Percentiles rank a stretch among this genome's conserved stretches.
phyloP scores from a whole-genome alignment of 2,797 vertebrate species.

The Catostomus latipinnis region DNA sequence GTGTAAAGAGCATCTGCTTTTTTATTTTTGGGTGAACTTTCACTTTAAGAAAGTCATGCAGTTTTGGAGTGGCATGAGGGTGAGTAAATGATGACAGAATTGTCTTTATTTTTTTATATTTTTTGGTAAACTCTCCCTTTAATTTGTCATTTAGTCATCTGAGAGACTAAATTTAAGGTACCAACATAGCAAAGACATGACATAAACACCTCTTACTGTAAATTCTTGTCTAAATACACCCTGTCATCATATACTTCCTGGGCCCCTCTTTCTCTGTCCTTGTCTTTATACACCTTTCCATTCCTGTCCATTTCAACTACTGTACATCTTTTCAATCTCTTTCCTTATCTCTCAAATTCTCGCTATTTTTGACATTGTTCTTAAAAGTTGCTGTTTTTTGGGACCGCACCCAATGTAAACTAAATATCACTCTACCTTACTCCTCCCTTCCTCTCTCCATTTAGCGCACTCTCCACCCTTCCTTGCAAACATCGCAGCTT shows the following conservation, averaged over 20 bases:
- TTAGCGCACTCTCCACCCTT: background rate
- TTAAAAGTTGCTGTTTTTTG: conserved; percentile 66
- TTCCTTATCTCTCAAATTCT: background rate
- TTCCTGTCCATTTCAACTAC: background rate
- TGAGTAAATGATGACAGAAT: no score
- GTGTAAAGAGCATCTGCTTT: no score
- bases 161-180: conserved; percentile 45
- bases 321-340: background rate
- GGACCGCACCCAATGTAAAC: conserved; percentile 65
- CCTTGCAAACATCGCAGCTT: background rate
- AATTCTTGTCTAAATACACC: conserved; percentile 56
- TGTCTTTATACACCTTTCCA: conserved; percentile 1
- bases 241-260: conserved; percentile 73
- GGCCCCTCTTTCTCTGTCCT: conserved; percentile 22
- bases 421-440: conserved; percentile 50
- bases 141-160: background rate
- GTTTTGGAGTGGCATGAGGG: no score
- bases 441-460: conserved; percentile 39
- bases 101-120: no score
- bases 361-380: conserved; percentile 57
- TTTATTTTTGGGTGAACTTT: no score
- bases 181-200: conserved; percentile 57
- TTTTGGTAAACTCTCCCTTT: no score
- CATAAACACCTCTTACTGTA: conserved; percentile 47
- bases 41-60: no score